A percentile compares a stretch with the other conserved stretches of the same genome.
These are phyloP conservation scores for Corythaeola cristata DNA, from an alignment of 2,113 vertebrate species.

Conservation along the genomic window DNA sequence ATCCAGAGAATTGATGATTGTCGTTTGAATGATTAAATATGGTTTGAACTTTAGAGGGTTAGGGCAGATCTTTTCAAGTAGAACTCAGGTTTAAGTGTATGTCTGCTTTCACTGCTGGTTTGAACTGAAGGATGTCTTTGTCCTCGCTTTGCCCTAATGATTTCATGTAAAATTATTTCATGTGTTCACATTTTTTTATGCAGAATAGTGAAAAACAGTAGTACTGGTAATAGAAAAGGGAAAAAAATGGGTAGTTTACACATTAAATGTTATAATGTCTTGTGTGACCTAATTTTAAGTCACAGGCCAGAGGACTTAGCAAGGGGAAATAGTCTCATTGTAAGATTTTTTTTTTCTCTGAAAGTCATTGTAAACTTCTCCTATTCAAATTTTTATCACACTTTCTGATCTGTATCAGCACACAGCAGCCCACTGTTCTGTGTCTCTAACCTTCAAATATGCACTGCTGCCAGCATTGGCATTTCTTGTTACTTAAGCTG, in stretches of 20 bases:
- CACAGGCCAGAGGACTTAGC: background rate
- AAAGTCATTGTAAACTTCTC: background rate
- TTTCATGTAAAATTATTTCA: background rate
- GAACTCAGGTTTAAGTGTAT: background rate
- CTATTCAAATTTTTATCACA: background rate
- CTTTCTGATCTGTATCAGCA: background rate
- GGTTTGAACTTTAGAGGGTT: background rate
- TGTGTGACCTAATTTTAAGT: background rate
- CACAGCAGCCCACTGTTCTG: rapidly evolving
- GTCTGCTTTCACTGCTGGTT: background rate
- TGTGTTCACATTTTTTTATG: background rate
- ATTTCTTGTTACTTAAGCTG: background rate
- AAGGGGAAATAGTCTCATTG: background rate
- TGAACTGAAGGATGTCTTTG: background rate
- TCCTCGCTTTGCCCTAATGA: background rate
- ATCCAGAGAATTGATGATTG: background rate
- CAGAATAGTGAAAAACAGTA: background rate
- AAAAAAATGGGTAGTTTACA: background rate
- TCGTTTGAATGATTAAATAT: background rate
- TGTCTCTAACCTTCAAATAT: background rate
- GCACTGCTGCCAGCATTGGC: background rate
- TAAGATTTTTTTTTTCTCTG: background rate
- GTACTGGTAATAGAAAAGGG: background rate
- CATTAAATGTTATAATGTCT: background rate
- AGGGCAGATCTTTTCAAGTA: background rate